These are phyloP conservation scores for Cephus runcator DNA, from an alignment of 2,888 invertebrate genomes.

Conservation along the genomic window DNA sequence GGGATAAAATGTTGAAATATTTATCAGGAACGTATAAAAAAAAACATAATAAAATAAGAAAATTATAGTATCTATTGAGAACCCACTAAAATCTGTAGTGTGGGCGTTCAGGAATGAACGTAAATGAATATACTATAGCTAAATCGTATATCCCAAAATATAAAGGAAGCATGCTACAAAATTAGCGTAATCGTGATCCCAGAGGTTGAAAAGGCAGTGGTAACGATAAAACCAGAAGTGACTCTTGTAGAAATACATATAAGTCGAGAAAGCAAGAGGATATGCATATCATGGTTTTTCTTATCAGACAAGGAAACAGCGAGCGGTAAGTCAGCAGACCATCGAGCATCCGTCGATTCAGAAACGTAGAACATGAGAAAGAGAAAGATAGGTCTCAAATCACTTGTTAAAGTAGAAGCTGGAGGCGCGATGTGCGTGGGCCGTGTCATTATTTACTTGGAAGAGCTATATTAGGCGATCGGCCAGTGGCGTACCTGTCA, in stretches of 20 bases:
- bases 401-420: neutral
- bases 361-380: neutral
- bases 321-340: neutral
- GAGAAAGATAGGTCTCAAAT: neutral
- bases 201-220: neutral
- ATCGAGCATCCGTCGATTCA: neutral
- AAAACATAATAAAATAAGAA: neutral
- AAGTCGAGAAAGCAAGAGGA: neutral
- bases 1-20: neutral
- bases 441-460: conserved; percentile 5
- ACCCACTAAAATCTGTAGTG: neutral
- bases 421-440: conserved; percentile 2
- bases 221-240: neutral
- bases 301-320: neutral
- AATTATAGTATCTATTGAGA: neutral
- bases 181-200: neutral
- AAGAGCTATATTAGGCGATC: conserved; percentile 2
- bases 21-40: neutral
- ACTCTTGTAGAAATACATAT: neutral
- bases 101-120: neutral
- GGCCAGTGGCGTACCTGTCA: neutral
- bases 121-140: neutral
- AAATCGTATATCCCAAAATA: neutral
- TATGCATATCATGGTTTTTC: neutral
- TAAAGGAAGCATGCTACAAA: neutral